Evolutionary conservation across 1,140 invertebrate genomes (phyloP).

Genomic region (Zaprionus taronus): DNA sequence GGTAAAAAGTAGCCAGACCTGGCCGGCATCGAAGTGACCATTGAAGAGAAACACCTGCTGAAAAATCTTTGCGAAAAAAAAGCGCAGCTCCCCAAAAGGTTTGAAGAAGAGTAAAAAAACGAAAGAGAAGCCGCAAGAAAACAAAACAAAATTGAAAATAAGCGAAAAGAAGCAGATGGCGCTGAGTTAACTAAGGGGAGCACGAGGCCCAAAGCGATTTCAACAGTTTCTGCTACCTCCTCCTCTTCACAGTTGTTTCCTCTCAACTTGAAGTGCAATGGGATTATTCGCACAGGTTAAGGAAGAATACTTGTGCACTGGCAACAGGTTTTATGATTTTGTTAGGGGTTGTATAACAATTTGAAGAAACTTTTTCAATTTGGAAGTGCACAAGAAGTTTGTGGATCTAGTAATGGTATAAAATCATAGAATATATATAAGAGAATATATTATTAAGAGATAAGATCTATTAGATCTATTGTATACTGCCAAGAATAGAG

Average conservation of each 20-base stretch:
- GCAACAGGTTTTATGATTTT: not conserved
- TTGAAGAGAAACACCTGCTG: slow-evolving; percentile 41
- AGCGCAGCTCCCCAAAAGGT: slow-evolving; percentile 8
- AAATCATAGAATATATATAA: no score
- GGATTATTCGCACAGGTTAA: not conserved
- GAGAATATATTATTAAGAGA: not conserved
- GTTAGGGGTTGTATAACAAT: not conserved
- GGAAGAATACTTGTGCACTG: not conserved
- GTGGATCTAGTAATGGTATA: not conserved
- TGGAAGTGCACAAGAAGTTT: not conserved
- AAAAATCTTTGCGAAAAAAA: slow-evolving; percentile 42
- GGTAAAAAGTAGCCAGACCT: slow-evolving; percentile 34
- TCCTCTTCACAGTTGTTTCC: not conserved
- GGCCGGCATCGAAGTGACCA: slow-evolving; percentile 22
- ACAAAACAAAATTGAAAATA: not conserved
- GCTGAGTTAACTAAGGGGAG: not conserved
- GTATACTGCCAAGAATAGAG: no score
- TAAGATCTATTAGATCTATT: no score
- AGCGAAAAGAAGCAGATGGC: slow-evolving; percentile 5
- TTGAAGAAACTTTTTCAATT: not conserved
- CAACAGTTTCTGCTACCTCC: not conserved
- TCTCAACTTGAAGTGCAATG: not conserved
- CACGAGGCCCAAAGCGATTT: not conserved
- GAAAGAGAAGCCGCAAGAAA: not conserved
- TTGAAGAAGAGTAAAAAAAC: slow-evolving; percentile 14